phyloP scores from a whole-genome alignment of 2,113 vertebrate species.

The Coturnix japonica region DNA sequence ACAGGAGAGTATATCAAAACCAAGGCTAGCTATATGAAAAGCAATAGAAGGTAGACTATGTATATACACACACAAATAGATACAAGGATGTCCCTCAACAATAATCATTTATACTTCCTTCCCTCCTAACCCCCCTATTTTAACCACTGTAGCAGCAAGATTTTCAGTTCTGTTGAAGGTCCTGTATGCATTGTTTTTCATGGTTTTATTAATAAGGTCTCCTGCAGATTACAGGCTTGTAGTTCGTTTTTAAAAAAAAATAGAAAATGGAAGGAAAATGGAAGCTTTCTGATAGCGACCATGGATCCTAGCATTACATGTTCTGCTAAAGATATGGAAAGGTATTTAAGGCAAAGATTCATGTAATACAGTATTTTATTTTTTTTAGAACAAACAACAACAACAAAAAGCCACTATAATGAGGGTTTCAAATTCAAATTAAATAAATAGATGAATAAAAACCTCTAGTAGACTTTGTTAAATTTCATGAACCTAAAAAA shows the following conservation, averaged over 20 bases:
- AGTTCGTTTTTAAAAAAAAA: neutral
- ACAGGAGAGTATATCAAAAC: neutral
- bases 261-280: neutral
- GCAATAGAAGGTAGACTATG: neutral
- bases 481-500: neutral
- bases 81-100: neutral
- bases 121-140: neutral
- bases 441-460: neutral
- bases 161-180: neutral
- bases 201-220: neutral
- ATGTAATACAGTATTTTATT: neutral
- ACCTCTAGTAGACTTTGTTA: neutral
- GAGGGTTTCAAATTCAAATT: neutral
- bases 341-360: neutral
- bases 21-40: neutral
- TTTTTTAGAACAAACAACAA: neutral
- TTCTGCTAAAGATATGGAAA: neutral
- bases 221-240: neutral
- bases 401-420: too few relatives aligned
- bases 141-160: neutral
- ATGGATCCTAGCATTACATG: neutral
- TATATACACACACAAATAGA: neutral
- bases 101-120: neutral
- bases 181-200: neutral
- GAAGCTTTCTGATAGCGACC: neutral